Evolutionary conservation across 2,797 vertebrate genomes (phyloP), one percentile per base, ranked within the genome.

Genomic region (Chelon auratus): DNA sequence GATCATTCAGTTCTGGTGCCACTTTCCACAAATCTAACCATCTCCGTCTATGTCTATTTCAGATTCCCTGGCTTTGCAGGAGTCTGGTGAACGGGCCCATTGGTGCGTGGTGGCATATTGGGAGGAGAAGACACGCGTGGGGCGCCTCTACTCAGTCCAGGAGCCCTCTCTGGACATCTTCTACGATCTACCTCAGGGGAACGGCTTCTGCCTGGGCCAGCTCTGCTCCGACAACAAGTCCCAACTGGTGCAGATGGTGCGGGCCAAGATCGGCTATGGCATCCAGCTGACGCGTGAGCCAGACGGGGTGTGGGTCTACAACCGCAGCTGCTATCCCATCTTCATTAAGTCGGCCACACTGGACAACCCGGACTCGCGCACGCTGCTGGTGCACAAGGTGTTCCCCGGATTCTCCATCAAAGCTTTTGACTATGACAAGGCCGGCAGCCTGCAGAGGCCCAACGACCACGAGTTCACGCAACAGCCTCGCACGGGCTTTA

Each of bases 111-210:
- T 99, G 94, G 98, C 98, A 69, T 99, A 99, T 94, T 99, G 98
- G 98, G 98, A 99, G 95, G 97, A 99, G 93, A 97, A 97, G 91
- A 98, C 95, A 0, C 94, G 98, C 0, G 98, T 99, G 14, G 98
- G 98, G 75, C 96, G 97, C 90, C 96, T 99, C 89, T 99, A 99
- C 92, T 97, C 97, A 64, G 97, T 99, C 95, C 96, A 97, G 94
- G 98, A 99, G 92, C 93, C 97, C 73, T 98, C 97, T 92, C 95
- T 99, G 96, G 97, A 98, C 92, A 98, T 99, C 94, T 99, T 99
- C 94, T 99, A 99, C 56, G 98, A 99, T 96, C 97, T 99, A 98
- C 98, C 98, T 99, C 98, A 99, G 93, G 98, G 98, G 95, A 99
- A 97, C 54, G 98, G 98, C 94, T 98, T 99, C 93, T 99, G 97